A percentile compares a stretch with the other conserved stretches of the same genome.
Evolutionary conservation across 2,113 vertebrate genomes (phyloP).

Genomic region (Cynocephalus volans): DNA sequence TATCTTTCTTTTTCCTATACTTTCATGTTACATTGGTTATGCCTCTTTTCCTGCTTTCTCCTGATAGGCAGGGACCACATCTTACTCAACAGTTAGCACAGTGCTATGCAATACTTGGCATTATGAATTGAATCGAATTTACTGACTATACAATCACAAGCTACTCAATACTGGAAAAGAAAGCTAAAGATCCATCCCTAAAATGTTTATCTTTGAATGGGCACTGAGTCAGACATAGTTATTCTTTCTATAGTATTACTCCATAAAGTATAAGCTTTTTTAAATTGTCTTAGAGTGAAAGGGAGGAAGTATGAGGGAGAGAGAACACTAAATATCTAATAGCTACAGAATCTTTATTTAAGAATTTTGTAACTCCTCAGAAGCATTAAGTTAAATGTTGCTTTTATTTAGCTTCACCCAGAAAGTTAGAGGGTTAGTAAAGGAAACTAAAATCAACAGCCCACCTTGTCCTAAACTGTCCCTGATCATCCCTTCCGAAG

Average conservation of each 20-base stretch:
- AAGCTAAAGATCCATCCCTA: background rate
- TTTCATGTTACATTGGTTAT: constrained; percentile 12
- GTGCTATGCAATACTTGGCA: background rate
- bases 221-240: background rate
- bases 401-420: constrained; percentile 55
- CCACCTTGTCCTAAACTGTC: background rate
- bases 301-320: background rate
- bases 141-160: background rate
- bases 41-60: background rate
- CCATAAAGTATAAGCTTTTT: constrained; percentile 35
- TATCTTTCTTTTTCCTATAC: background rate
- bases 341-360: constrained; percentile 37
- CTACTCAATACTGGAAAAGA: background rate
- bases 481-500: constrained; percentile 46
- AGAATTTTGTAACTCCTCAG: background rate
- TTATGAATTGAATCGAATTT: background rate
- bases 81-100: background rate
- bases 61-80: background rate
- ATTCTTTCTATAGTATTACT: constrained; percentile 21
- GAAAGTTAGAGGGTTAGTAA: background rate
- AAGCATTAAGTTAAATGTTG: constrained; percentile 57
- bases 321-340: constrained; percentile 27
- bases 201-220: background rate
- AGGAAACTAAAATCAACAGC: background rate
- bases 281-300: background rate